Conservation (phyloP, 2,797 vertebrate genomes). For the Danionella dracula region DNA sequence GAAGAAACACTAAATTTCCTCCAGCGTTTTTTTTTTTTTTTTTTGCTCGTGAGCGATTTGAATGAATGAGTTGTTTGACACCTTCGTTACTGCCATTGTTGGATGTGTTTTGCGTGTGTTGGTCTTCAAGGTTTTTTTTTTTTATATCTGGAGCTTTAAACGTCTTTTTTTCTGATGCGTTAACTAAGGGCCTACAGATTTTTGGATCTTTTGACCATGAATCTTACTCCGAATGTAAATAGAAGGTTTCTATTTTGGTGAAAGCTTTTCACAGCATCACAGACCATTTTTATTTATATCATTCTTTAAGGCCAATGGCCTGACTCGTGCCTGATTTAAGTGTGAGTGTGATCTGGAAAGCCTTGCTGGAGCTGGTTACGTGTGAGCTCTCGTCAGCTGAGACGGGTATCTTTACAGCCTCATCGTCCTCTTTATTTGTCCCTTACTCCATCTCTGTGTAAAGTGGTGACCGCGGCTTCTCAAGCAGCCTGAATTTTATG, state of each 20-base stretch:
- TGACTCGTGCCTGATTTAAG: constrained; percentile 36
- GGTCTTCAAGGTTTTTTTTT: constrained; percentile 6
- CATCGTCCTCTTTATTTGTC: constrained; percentile 68
- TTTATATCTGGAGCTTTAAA: constrained; percentile 2
- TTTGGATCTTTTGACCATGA: neutral
- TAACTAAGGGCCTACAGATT: constrained; percentile 15
- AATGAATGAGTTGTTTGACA: constrained; percentile 17
- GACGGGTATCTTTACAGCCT: constrained; percentile 84
- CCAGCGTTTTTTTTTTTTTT: constrained; percentile 81
- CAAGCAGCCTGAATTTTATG: constrained; percentile 99
- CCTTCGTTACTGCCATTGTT: constrained; percentile 26
- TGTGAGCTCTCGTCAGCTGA: constrained; percentile 72
- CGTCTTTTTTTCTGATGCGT: neutral
- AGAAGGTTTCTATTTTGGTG: neutral
- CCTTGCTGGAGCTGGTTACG: constrained; percentile 75
- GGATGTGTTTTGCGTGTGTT: too few species aligned
- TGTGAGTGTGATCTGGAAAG: constrained; percentile 43
- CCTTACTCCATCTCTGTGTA: constrained; percentile 79
- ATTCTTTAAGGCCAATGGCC: constrained; percentile 28
- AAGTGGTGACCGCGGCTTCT: constrained; percentile 99
- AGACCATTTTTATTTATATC: constrained; percentile 17
- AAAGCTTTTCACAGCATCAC: neutral
- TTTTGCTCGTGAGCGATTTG: neutral
- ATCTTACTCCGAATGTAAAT: neutral
- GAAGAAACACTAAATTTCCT: constrained; percentile 72